Evolutionary conservation across 2,113 vertebrate genomes (phyloP).

Genomic region (Saguinus imperator): DNA sequence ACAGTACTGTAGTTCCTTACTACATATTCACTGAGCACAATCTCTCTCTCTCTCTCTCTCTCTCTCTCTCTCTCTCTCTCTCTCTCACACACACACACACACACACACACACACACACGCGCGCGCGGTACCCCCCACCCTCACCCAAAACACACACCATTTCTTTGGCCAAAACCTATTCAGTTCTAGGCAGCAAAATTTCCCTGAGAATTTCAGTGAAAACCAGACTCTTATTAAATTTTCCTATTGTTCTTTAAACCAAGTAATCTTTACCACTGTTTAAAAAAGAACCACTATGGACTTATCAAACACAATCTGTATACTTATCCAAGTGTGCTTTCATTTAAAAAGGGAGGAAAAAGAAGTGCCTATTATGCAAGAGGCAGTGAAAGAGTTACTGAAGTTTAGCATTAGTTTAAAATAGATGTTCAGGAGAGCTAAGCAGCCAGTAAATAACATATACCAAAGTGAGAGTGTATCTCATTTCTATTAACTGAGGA

Average conservation of each 20-base stretch:
- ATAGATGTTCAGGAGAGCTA: background rate
- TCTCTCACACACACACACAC: background rate
- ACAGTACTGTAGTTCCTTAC: background rate
- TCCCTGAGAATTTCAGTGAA: background rate
- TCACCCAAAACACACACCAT: background rate
- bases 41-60: background rate
- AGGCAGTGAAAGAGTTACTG: background rate
- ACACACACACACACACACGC: too few species aligned
- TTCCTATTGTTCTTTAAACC: background rate
- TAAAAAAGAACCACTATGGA: background rate
- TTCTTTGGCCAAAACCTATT: background rate
- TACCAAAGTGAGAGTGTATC: background rate
- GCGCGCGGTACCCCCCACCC: too few species aligned
- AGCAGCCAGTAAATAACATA: conserved; percentile 28
- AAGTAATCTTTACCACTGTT: background rate
- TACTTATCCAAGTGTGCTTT: background rate
- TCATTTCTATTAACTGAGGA: conserved; percentile 28
- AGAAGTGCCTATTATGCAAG: background rate
- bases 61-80: background rate
- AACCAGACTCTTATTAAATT: background rate
- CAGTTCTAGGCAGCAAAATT: background rate
- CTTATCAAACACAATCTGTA: background rate
- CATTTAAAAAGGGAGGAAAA: conserved; percentile 1
- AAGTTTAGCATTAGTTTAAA: conserved; percentile 32
- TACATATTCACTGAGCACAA: background rate